Evolutionary conservation across 1,140 invertebrate genomes (phyloP), one percentile per base, ranked within the genome.

Genomic region (Plectrocnemia conspersa): DNA sequence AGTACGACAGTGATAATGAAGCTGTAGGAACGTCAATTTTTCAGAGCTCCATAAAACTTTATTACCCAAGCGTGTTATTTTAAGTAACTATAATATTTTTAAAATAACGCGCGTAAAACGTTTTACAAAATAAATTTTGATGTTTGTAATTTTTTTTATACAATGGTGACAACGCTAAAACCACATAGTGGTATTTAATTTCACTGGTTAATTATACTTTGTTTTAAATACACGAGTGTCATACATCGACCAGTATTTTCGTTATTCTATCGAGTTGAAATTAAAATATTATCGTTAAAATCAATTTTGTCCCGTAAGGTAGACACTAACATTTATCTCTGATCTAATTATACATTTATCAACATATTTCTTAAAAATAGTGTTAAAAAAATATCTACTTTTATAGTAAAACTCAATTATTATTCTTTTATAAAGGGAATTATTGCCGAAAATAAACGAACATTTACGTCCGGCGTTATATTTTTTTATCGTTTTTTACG

Each of bases 391-490:
- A 50, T 50, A 50, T 50, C 47, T 50, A 50, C 47, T 50, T 49
- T 45, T 50, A 50, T 50, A 50, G 33, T 50, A 50, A 47, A 50
- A 50, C 33, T 38, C 32, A 50, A 38, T 50, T 50, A 13, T 50
- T 50, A 50, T 23, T 45, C 29, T 21, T 42, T 40, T 40, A 40
- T 42, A 45, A 27, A 27, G 25, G 25, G 42, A 45, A 27, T 45
- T 35, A 24, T 38, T 38, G 18, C 15, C 6, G 10, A 38, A 7
- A 9, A 38, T 38, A 38, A 9, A 36, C 23, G 33, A 38, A 47
- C 35, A 33, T 46, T 47, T 47, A 29, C 9, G 36, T 38, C 52
- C 53, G 53, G 58, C 58, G 56, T 50, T 38, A 56, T 59, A 49
- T 49, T 48, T 15, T 38, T 33, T 50, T 50, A 15, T 38, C 18